Evolutionary conservation across 2,113 vertebrate genomes (phyloP), one percentile per base, ranked within the genome.

Genomic region (Hystrix brachyura): DNA sequence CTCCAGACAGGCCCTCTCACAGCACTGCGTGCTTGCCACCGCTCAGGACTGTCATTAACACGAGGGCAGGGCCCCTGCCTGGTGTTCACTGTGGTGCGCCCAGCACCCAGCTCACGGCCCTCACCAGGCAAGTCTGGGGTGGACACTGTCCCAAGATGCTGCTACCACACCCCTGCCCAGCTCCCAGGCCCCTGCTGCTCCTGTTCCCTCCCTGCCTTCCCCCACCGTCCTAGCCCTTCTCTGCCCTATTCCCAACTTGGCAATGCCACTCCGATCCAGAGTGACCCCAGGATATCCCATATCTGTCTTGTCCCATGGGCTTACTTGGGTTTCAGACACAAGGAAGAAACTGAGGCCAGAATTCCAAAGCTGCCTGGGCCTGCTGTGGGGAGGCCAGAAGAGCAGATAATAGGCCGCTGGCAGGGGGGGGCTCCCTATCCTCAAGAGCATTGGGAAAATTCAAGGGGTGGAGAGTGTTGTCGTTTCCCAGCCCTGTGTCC

Each of bases 381-480:
- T 23, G 48, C 71, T 21, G 18, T 7, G 13, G 38, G 79, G 2
- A 7, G 10, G 23, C 51, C 2, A 1, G 19, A 5, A 62, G 1
- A 15, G 25, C 23, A 32, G 64, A 14, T 62, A 5, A 15, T 94
- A 98, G 96, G 94, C 92, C 96, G 94, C 96, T 95, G 38, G 38
- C 89, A 97, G 98, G 81, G 38, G 38, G 90, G 96, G 32, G 65
- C 65, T 97, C 97, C 96, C 97, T 92, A 96, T 96, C 92, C 95
- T 67, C 81, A 97, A 97, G 98, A 98, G 96, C 97, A 95, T 86
- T 89, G 92, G 81, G 97, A 81, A 18, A 65, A 59, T 10, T 18
- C 38, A 5, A 19, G 57, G 60, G 23, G 32, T 13, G 27, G 25
- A 4, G 9, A 1, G 2, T 3, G 2, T 10, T 3, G 9, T 18